Evolutionary conservation across 1,140 invertebrate species (phyloP), one percentile per base, ranked within the genome.

Genomic region (Euglossa dilemma): DNA sequence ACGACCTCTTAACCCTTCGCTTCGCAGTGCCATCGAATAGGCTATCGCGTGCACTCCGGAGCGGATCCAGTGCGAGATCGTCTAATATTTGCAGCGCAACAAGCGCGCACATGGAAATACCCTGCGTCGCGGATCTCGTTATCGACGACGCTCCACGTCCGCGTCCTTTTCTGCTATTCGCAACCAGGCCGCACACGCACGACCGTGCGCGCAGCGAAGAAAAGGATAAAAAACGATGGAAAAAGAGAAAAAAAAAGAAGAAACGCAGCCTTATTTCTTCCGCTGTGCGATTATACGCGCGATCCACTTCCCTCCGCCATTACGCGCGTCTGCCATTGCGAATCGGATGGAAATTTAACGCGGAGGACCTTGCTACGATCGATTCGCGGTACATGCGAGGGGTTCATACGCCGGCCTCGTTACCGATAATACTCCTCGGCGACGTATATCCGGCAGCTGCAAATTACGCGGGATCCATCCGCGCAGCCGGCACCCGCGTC

Each of bases 271-370:
- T 47, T 54, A 66, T 74, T 73, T 75, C 71, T 74, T 50, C 43
- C 25, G 9, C 4, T 47, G 47, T 16, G 18, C n/a, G 47, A 52
- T 12, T n/a, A 11, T 25, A 43, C 8, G 28, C 20, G 4, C 52
- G 14, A n/a, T 56, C 9, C 52, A 52, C 23, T 36, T 47, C n/a
- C 5, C 50, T 14, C 1, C 1, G 36, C 36, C 36, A 36, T 36
- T 36, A 36, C 50, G 52, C 12, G 23, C 12, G 56, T 52, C 52
- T 6, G 25, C 45, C 25, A 36, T 64, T 43, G 45, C 50, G 47
- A 61, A 61, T 12, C 12, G 57, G 79, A 74, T 81, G 61, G 50
- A 74, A 74, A 74, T 81, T 80, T 81, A 64, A 63, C 59, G 70
- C 36, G 18, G 14, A 52, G 23, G 25, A 25, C 45, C 3, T 18